Base-by-base conservation (phyloP, 2,888 invertebrate genomes). In the Rhimphoctona megacephalus region DNA sequence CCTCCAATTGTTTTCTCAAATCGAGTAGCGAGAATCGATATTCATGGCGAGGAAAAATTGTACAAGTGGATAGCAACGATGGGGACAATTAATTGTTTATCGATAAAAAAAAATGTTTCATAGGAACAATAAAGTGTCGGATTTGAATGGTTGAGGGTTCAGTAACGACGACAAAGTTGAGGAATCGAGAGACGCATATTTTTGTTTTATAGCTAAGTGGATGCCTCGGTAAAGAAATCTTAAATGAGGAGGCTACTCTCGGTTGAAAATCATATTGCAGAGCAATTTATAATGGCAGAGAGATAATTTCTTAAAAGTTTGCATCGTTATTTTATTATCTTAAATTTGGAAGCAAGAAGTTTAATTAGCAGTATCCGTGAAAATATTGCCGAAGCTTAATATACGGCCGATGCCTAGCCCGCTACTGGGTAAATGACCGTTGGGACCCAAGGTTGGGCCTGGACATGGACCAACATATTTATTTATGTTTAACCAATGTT, bases 81-180 rank as follows among this genome's bases (percentile, higher is more conserved):
- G 36, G 74, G 49, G 73, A 73, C 49, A 85, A 73, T 85, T 72
- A 77, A 74, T 83, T 67, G 69, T 83, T 83, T 70, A 30, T 74
- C 70, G 52, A 36, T 67, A 9, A 73, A 33, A 72, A n/a, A n/a
- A 73, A 73, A 69, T 73, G 11, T 25, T 25, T 25, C 54, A 77
- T 82, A 73, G 67, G 78, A 69, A 81, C 61, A 54, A 39, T 54
- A n/a, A 19, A 57, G 11, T 11, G 39, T 61, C 30, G 66, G 9
- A 36, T 73, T 70, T 57, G 74, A 17, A 70, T 66, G 43, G 54
- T 81, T 81, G 69, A 25, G 70, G 49, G 22, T 46, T 70, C 36
- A 70, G 46, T 80, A 49, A 67, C 54, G 22, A 36, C 36, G 43
- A 11, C 46, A 49, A 54, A 43, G 25, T 52, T 30, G 54, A 67